Base-by-base conservation (phyloP, 2,888 invertebrate genomes). In the Drosophila anomelani region DNA sequence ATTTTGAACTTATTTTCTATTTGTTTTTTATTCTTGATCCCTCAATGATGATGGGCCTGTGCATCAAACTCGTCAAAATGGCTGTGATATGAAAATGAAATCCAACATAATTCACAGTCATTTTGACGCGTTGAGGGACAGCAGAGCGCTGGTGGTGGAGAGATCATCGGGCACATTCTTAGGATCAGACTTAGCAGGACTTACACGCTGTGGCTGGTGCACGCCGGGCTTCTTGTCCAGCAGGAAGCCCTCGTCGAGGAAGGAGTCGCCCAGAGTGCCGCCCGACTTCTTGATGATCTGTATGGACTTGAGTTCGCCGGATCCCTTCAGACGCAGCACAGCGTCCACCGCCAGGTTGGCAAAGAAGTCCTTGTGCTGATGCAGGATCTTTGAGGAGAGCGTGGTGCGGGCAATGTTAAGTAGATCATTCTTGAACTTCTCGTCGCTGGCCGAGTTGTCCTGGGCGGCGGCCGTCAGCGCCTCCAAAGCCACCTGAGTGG, bases 241-340 rank as follows among this genome's bases (percentile, higher is more conserved):
- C 66, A 99, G 94, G 92, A 99, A 99, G 78, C 96, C 97, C 90
- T 97, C 96, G 93, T 99, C 99, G 49, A 99, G 94, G 93, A 98
- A 99, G 1, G 99, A 99, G 90, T 99, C 99, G 75, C 96, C 95
- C 58, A 99, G 93, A 34, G 97, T 95, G 70, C 97, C 98, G 77
- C 99, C 99, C 72, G 96, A 95, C 89, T 98, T 99, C 93, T 99
- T 99, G 69, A 99, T 98, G 46, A 99, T 96, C 93, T 99, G 99
- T 90, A 99, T 99, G 9, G 99, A 97, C 83, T 97, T 96, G 43
- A 99, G 93, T 92, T 98, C 98, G 10, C 98, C 98, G 55, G 98
- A 98, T 13, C 98, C 98, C 93, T 98, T 99, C 15, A 99, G 94
- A 81, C 99, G 95, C 39, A 99, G 92, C 8, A 99, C 97, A 71